A percentile compares a stretch with the other conserved stretches of the same genome.
These are phyloP conservation scores for Blastomussa wellsi DNA, from an alignment of 92 coral and sea anemone genomes.

Conservation along the genomic window DNA sequence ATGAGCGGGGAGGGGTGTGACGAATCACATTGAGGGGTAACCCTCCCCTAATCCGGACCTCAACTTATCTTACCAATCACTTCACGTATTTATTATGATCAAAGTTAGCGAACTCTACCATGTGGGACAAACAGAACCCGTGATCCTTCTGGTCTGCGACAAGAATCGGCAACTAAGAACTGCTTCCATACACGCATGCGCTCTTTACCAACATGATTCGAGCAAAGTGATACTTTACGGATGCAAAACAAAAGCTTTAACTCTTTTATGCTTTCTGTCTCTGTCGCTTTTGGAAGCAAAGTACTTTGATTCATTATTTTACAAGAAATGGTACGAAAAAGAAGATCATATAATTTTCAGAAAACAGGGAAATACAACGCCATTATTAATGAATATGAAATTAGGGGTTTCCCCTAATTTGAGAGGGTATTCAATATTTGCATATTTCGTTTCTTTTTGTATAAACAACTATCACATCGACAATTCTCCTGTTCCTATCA, in stretches of 20 bases:
- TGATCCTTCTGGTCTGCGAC: no score
- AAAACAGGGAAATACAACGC: not conserved
- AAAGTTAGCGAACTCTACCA: not conserved
- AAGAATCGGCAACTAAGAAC: not conserved
- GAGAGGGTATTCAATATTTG: not conserved
- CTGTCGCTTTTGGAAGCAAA: no score
- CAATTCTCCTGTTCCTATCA: not conserved
- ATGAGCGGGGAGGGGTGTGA: conserved; percentile 39
- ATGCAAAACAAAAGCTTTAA: no score
- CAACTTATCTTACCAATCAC: not conserved
- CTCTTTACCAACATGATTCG: not conserved
- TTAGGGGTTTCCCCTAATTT: not conserved
- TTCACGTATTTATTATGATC: not conserved
- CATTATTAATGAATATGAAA: not conserved
- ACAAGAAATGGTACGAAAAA: no score
- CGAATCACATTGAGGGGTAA: conserved; percentile 10
- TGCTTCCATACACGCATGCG: not conserved
- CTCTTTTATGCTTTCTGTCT: no score
- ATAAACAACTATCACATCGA: not conserved
- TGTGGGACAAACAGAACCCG: no score
- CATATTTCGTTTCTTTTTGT: not conserved
- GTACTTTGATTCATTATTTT: no score
- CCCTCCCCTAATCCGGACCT: conserved; percentile 42
- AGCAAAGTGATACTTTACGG: no score
- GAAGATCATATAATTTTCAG: not conserved